Evolutionary conservation across 1,140 invertebrate genomes (phyloP).

Genomic region (Anastrepha obliqua): DNA sequence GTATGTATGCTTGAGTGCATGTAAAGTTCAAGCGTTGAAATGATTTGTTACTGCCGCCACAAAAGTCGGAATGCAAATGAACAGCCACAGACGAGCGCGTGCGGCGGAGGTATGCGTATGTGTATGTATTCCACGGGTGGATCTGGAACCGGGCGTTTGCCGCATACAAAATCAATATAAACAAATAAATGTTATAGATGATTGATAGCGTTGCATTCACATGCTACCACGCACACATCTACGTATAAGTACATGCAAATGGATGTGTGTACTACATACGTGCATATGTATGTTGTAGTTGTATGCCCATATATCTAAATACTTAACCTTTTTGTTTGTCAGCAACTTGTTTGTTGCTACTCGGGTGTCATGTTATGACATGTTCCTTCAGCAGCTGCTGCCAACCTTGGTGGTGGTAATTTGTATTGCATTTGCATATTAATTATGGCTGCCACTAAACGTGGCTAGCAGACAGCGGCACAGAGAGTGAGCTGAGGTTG

Average conservation of each 20-base stretch:
- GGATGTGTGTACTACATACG: background rate
- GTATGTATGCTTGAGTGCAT: background rate
- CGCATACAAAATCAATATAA: slow-evolving; percentile 41
- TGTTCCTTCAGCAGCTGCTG: slow-evolving; percentile 9
- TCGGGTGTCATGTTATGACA: slow-evolving; percentile 24
- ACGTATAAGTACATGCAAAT: background rate
- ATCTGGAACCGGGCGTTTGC: background rate
- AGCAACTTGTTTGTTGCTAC: slow-evolving; percentile 31
- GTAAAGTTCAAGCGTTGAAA: slow-evolving; percentile 1
- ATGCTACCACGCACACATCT: background rate
- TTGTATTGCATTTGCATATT: slow-evolving; percentile 52
- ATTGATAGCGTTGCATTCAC: slow-evolving; percentile 9
- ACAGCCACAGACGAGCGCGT: background rate
- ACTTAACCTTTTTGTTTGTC: background rate
- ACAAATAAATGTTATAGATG: slow-evolving; percentile 35
- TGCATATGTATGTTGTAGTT: background rate
- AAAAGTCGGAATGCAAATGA: background rate
- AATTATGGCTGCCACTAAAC: background rate
- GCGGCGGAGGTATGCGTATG: background rate
- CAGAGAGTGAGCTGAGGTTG: background rate
- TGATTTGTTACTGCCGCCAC: slow-evolving; percentile 6
- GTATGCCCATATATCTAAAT: background rate
- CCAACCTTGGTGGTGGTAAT: slow-evolving; percentile 14
- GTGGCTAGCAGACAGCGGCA: background rate
- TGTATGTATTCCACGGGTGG: background rate